Evolutionary conservation across 1,140 invertebrate species (phyloP), one percentile per base, ranked within the genome.

Genomic region (Ptiloglossa arizonensis): DNA sequence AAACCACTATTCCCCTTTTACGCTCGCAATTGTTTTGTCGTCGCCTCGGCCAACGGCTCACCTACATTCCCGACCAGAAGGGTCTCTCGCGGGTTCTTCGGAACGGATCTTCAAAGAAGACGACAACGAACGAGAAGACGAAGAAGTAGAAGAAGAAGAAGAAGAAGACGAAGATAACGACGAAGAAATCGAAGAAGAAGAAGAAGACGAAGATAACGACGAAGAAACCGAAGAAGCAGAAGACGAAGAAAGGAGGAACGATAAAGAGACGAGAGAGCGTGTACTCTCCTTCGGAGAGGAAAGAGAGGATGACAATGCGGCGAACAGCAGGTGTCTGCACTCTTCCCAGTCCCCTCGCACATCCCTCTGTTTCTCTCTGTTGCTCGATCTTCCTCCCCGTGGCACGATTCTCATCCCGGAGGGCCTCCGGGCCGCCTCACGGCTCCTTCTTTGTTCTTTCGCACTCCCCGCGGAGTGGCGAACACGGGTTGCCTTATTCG

Each of bases 311-410:
- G 87, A 89, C 87, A 90, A 90, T 88, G 80, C 83, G 32, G 75
- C 69, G 80, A 90, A 88, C 86, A 90, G 89, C 90, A 90, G 89
- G 90, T 90, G 89, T 90, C 82, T 87, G 82, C n/a, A 11, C 74
- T 86, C 81, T 87, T 86, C 74, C 71, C 62, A 50, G 60, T 57
- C 32, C 56, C 62, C n/a, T 52, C 64, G 57, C 70, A 71, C 29
- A 67, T 78, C 63, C 71, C 41, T 54, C 60, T 9, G 41, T 63
- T 27, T 79, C 56, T 72, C 80, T 46, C 79, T 56, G 69, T 79
- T 71, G 29, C 75, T 79, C 70, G 56, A 13, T 70, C 70, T 64
- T 63, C 48, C 29, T 63, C 27, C 73, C n/a, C 50, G 62, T 64
- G 73, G 54, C 66, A 50, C 70, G 72, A n/a, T 84, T 81, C 78